Evolutionary conservation across 2,888 invertebrate genomes (phyloP), one percentile per base, ranked within the genome.

Genomic region (Coleophora flavipennella): DNA sequence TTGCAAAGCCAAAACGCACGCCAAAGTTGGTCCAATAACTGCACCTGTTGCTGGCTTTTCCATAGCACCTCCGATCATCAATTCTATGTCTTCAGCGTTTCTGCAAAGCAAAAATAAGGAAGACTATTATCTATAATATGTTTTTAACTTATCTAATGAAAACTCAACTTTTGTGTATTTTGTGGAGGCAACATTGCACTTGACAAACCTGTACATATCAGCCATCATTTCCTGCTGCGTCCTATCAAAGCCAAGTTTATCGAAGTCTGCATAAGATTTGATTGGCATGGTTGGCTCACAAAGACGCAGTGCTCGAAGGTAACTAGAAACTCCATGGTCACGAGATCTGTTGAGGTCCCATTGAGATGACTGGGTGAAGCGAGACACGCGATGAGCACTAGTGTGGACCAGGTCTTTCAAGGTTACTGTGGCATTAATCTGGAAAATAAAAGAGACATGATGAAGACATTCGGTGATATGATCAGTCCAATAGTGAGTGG

Each of bases 11-110:
- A 97, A 64, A 7, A 97, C 85, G 57, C 97, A 97, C n/a, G 92
- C 91, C 38, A 96, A 90, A 0, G 96, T 96, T 0, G 93, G 92
- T 1, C 97, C 97, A 3, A 97, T 90, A 0, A 94, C 88, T 0
- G 94, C 92, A 3, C 95, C 96, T 1, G 91, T 88, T 0, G 87
- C 86, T 0, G 95, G 91, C 39, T 87, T 88, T 71, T 97, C 97
- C 46, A 95, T 84, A 9, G 95, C 81, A 2, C 93, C 95, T 27
- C 94, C 97, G 3, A 93, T 88, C 55, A 96, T 87, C 10, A 97
- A 80, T 63, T 97, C 97, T 12, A 97, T 87, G 56, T 97, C 95
- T 51, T 91, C 90, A 1, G 91, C 84, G 40, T 83, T 86, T 41
- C 89, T 88, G 52, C 46, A 80, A 62, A 38, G 11, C 32, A 31